Evolutionary conservation across 2,888 invertebrate species (phyloP), one percentile per base, ranked within the genome.

Genomic region (Scaptomyza cyrtandrae): DNA sequence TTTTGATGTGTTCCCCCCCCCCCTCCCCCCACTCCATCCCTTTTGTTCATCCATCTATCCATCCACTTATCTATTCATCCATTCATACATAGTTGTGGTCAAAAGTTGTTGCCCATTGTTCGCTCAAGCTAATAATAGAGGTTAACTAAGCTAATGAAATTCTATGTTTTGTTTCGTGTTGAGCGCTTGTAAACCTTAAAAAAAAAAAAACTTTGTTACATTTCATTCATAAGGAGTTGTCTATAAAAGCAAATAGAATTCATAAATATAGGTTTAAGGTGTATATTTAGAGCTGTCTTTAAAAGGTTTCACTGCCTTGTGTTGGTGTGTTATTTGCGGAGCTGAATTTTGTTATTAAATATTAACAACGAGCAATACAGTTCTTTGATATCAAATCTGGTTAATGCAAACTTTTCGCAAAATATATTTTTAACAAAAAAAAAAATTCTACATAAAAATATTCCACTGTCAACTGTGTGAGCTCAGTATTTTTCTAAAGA

Each of bases 111-210:
- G 57, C 27, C 64, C 67, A 69, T 67, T 70, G 58, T 70, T 53
- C 53, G 71, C 13, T 55, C 19, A 14, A 48, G 63, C 87, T 81
- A 81, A 87, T 85, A 78, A 78, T 81, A 81, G 78, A 55, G 67
- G 61, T 75, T 85, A 81, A 78, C 86, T 75, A 78, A 81, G 75
- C 82, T 81, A 87, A 87, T 87, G 69, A 85, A 87, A 81, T 67
- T 53, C 61, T 24, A 37, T 37, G 61, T 57, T 63, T 44, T 56
- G 27, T 63, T 49, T 19, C 7, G 37, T 24, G 33, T 33, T 33
- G 33, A 33, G 33, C 10, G 33, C 14, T 48, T 50, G 24, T 39
- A 71, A 64, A 44, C 54, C 50, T 27, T 53, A 41, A n/a, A 6
- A 16, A 9, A 24, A 9, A 16, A 39, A 10, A 10, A 58, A 43